A percentile compares a stretch with the other conserved stretches of the same genome.
phyloP scores from a whole-genome alignment of 2,797 vertebrate genomes.

The Pteronotus mesoamericanus region DNA sequence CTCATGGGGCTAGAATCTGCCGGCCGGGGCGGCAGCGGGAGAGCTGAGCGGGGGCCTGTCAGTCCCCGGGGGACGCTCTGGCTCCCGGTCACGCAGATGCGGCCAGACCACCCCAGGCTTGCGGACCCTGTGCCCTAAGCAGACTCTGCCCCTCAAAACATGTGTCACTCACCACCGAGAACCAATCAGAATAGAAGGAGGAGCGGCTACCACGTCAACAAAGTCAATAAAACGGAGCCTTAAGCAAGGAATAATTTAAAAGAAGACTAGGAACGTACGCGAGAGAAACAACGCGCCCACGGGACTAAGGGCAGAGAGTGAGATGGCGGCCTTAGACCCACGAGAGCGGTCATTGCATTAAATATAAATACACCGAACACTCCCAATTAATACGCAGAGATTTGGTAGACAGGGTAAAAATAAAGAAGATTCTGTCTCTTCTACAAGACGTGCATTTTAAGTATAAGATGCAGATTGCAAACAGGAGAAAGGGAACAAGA shows the following conservation, averaged over 20 bases:
- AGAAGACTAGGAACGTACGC: background rate
- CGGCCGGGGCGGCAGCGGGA: background rate
- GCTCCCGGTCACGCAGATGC: no score
- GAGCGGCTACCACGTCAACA: background rate
- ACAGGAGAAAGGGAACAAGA: background rate
- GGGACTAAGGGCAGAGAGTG: background rate
- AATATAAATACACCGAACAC: background rate
- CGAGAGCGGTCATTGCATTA: background rate
- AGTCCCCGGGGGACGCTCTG: no score
- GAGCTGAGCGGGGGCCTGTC: background rate
- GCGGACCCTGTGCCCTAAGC: no score
- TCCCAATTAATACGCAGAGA: background rate
- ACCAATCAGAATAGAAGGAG: background rate
- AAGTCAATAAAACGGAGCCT: background rate
- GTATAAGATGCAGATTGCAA: background rate
- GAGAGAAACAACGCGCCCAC: background rate
- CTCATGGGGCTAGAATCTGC: accelerated
- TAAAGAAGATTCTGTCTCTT: background rate
- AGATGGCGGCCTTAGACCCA: background rate
- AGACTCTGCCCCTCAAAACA: no score
- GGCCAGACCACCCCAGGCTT: no score
- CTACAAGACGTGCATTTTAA: background rate
- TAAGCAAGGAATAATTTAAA: background rate
- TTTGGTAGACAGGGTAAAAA: background rate
- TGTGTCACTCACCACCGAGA: background rate